Evolutionary conservation across 1,140 invertebrate species (phyloP).

Genomic region (Akabosia matsudoensis): DNA sequence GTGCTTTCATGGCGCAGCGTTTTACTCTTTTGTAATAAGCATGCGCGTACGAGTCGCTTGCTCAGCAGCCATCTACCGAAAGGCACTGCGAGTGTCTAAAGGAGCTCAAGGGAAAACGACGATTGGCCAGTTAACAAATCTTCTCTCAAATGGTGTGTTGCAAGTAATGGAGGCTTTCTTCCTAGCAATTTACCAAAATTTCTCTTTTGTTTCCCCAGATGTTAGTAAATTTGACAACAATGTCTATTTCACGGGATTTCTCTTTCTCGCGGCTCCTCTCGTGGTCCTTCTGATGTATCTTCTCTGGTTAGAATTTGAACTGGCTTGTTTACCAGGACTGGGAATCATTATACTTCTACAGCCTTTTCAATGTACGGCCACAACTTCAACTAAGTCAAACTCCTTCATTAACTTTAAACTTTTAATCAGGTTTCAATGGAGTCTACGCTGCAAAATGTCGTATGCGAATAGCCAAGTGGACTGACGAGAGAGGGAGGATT

Average conservation of each 20-base stretch:
- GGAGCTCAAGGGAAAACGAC: constrained; percentile 71
- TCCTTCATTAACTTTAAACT: neutral
- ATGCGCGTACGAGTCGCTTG: constrained; percentile 67
- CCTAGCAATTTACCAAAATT: too few species aligned
- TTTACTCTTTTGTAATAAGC: constrained; percentile 62
- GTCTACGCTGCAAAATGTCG: constrained; percentile 66
- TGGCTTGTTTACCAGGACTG: constrained; percentile 53
- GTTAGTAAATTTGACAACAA: constrained; percentile 57
- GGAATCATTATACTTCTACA: constrained; percentile 56
- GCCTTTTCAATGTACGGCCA: constrained; percentile 52
- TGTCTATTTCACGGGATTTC: constrained; percentile 55
- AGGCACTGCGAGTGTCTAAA: constrained; percentile 58
- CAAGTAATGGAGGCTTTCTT: neutral
- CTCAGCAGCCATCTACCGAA: constrained; percentile 47
- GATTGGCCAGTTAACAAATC: constrained; percentile 82
- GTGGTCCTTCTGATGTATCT: constrained; percentile 51
- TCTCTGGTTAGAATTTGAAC: constrained; percentile 53
- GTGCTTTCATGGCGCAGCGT: constrained; percentile 54
- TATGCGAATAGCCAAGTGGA: constrained; percentile 65
- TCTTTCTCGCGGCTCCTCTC: constrained; percentile 56
- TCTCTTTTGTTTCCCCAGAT: constrained; percentile 52
- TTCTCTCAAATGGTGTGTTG: constrained; percentile 79
- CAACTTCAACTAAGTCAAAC: constrained; percentile 23
- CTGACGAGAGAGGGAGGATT: constrained; percentile 76
- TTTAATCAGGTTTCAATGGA: constrained; percentile 62